Conservation (phyloP, 2,113 vertebrate species). For the Coryphaenoides rupestris region DNA sequence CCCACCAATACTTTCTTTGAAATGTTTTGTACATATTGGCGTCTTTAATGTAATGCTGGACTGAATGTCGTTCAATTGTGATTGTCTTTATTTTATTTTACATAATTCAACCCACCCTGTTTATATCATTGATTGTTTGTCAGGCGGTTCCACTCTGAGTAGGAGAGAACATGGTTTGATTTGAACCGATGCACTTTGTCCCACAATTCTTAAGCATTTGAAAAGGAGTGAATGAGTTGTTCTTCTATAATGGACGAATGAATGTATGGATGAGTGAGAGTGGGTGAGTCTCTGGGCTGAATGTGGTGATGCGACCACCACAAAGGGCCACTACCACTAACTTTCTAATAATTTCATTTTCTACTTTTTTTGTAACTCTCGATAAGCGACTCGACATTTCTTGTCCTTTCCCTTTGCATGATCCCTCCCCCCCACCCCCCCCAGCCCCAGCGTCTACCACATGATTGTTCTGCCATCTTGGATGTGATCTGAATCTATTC, state of each 20-base stretch:
- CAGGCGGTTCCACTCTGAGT: slow-evolving; percentile 50
- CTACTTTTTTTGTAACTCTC: slow-evolving; percentile 51
- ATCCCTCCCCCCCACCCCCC: no score
- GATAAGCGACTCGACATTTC: slow-evolving; percentile 2
- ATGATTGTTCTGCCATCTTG: no score
- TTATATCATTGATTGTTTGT: no score
- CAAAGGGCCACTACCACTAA: slow-evolving; percentile 18
- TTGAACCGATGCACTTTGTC: slow-evolving; percentile 94
- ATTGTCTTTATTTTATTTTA: no score
- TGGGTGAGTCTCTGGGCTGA: slow-evolving; percentile 49
- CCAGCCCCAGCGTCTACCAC: no score
- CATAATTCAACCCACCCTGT: no score
- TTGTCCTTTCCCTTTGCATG: not conserved
- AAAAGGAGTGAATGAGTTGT: slow-evolving; percentile 33
- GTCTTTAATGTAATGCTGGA: no score
- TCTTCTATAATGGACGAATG: slow-evolving; percentile 30
- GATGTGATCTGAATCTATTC: no score
- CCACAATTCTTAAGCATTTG: slow-evolving; percentile 67
- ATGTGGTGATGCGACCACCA: slow-evolving; percentile 57
- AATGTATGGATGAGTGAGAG: slow-evolving; percentile 17
- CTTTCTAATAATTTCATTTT: slow-evolving; percentile 24
- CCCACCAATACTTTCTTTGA: no score
- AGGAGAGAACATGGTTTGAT: slow-evolving; percentile 65
- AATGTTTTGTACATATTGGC: no score
- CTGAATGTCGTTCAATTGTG: no score